phyloP scores from a whole-genome alignment of 2,113 vertebrate species.

The Plecturocebus donacophilus region DNA sequence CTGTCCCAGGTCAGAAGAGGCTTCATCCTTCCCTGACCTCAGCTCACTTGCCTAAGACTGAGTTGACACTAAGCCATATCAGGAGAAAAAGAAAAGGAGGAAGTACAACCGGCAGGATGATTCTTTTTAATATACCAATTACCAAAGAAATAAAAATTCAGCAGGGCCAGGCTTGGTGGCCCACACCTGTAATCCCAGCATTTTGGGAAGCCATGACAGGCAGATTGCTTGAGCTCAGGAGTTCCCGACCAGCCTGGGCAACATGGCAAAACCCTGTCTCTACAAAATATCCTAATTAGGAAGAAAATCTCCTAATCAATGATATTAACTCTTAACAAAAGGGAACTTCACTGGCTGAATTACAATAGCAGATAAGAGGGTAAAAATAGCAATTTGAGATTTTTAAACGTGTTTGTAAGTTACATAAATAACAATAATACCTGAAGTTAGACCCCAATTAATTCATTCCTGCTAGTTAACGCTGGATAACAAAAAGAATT shows the following conservation, averaged over 20 bases:
- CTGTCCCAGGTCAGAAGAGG: neutral
- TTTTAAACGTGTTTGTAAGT: neutral
- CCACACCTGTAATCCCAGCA: too few species aligned
- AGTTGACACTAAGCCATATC: neutral
- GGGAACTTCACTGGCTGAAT: neutral
- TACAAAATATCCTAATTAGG: neutral
- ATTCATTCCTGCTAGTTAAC: neutral
- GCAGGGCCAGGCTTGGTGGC: neutral
- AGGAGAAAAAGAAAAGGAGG: neutral
- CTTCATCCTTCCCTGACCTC: neutral
- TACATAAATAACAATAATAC: conserved; percentile 13
- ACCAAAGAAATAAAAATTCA: neutral
- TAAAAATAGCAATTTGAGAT: neutral
- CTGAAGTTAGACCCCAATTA: neutral
- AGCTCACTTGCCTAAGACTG: neutral
- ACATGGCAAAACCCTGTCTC: too few species aligned
- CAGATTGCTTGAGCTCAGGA: too few species aligned
- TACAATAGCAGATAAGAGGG: neutral
- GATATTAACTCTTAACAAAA: neutral
- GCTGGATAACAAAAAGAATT: conserved; percentile 5
- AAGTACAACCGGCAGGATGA: neutral
- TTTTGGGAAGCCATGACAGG: too few species aligned
- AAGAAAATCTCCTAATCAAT: neutral
- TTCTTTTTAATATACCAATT: neutral
- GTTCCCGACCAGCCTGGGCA: too few species aligned